A percentile compares a stretch with the other conserved stretches of the same genome.
Conservation (phyloP, 2,888 invertebrate species). For the Apamea monoglypha region DNA sequence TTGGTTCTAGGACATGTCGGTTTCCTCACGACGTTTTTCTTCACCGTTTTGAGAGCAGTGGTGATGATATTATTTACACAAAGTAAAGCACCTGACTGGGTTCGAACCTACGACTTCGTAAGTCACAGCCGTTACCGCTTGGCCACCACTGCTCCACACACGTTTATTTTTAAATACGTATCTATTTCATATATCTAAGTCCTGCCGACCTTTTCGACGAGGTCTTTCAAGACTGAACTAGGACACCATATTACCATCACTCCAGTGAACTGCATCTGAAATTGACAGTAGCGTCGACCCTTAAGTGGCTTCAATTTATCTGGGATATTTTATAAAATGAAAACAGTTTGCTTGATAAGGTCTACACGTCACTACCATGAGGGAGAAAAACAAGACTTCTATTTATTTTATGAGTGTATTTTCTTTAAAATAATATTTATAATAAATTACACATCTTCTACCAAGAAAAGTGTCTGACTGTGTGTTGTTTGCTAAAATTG, state of each 20-base stretch:
- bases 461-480: not conserved
- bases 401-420: conserved; percentile 18
- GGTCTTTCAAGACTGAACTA: conserved; percentile 20
- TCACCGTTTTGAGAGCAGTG: too few species aligned
- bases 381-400: conserved; percentile 4
- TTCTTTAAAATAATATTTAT: not conserved
- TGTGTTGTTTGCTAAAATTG: not conserved
- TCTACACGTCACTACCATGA: conserved; percentile 14
- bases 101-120: too few species aligned
- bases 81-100: too few species aligned
- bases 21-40: not conserved
- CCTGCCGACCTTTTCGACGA: not conserved
- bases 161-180: not conserved
- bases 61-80: not conserved
- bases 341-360: conserved; percentile 18
- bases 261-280: conserved; percentile 43
- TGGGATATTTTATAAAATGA: conserved; percentile 39
- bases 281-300: conserved; percentile 27
- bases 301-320: conserved; percentile 32
- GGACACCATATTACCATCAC: conserved; percentile 6
- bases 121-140: too few species aligned
- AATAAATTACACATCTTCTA: not conserved
- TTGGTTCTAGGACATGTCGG: not conserved
- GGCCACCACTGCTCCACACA: not conserved
- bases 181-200: not conserved